Base-by-base conservation (phyloP, 1,140 invertebrate species). In the Euschistus heros region DNA sequence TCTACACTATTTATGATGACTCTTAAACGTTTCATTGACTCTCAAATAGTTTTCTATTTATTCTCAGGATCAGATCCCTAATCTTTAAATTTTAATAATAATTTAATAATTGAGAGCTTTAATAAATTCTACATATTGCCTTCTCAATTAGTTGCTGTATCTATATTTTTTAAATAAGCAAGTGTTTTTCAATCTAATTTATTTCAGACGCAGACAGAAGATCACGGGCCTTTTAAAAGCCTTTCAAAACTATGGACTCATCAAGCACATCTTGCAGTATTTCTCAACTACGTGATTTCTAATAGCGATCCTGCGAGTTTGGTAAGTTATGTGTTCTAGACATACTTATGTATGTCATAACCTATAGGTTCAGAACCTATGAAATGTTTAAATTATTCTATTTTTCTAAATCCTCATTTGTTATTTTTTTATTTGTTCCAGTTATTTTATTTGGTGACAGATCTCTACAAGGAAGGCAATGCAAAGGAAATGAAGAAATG, bases 401-500 rank as follows among this genome's bases (percentile, higher is more conserved):
- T 6, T 26, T 24, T 18, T 20, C 7, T 2, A 47, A 50, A 50
- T 14, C n/a, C n/a, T n/a, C 4, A 4, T 22, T 50, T 10, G n/a
- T 50, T 50, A 50, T 18, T 50, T 22, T 44, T 6, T 60, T 59
- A 72, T 68, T 71, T 72, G 67, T 82, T 81, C n/a, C 75, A 89
- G 85, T 80, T 94, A 66, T 95, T 95, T 76, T 92, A 92, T 76
- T 80, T 94, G 67, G 84, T 94, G 73, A 91, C 90, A 20, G 87
- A 91, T 74, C 76, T 88, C 37, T 93, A 90, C 74, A 88, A 89
- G 73, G 85, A 89, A 73, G 89, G 88, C 33, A 89, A 85, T 71
- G 82, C 82, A 42, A 94, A 94, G 77, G 91, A 94, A 73, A 85
- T 97, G 83, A 84, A 89, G 64, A 92, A 94, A 75, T 98, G 94